Evolutionary conservation across 2,888 invertebrate species (phyloP).

Genomic region (Cataglyphis rosenhaueri): DNA sequence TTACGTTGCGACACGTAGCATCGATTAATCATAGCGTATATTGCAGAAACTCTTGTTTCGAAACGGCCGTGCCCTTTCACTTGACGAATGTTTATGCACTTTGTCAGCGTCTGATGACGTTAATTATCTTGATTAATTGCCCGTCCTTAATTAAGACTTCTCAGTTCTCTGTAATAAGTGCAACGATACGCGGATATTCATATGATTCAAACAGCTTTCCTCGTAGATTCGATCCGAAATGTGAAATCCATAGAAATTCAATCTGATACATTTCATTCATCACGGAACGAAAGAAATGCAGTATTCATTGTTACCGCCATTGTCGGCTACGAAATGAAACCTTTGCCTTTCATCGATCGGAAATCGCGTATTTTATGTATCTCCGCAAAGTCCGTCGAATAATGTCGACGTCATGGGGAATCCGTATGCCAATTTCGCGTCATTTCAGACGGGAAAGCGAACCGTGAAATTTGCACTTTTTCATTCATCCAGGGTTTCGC

Average conservation of each 20-base stretch:
- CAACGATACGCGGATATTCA: background rate
- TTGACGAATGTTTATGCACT: conserved; percentile 42
- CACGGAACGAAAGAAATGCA: background rate
- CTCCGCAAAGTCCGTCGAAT: conserved; percentile 28
- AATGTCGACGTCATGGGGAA: conserved; percentile 29
- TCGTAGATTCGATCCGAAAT: conserved; percentile 3
- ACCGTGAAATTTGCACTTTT: conserved; percentile 44
- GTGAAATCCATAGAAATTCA: conserved; percentile 23
- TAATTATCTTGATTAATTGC: conserved; percentile 47
- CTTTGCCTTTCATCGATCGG: conserved; percentile 29
- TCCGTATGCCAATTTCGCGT: conserved; percentile 33
- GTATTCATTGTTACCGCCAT: conserved; percentile 27
- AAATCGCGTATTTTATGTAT: conserved; percentile 40
- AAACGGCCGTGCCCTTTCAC: conserved; percentile 4
- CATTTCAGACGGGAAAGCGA: conserved; percentile 26
- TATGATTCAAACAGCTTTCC: background rate
- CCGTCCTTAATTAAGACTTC: conserved; percentile 31
- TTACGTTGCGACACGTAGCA: conserved; percentile 18
- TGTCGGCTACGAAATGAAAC: conserved; percentile 26
- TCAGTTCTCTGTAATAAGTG: background rate
- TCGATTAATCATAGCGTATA: conserved; percentile 39
- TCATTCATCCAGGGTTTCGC: conserved; percentile 25
- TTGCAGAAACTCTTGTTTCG: conserved; percentile 18
- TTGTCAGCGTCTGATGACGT: conserved; percentile 28
- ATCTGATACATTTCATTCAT: conserved; percentile 33